These are phyloP conservation scores for Drosophila suzukii DNA, from an alignment of 1,140 invertebrate genomes.

Conservation along the genomic window DNA sequence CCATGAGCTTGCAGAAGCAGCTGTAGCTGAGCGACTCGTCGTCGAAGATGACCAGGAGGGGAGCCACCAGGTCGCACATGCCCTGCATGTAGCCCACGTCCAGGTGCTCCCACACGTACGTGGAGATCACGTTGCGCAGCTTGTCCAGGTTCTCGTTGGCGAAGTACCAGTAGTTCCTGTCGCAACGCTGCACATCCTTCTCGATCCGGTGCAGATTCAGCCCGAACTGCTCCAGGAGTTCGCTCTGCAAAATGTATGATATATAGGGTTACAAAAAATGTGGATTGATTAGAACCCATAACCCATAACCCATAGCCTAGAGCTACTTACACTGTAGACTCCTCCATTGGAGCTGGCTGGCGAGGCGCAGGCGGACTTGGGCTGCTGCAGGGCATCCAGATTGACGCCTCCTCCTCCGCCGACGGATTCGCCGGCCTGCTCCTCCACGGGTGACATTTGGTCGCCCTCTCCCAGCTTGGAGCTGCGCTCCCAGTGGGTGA, in stretches of 20 bases:
- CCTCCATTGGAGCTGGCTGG: slow-evolving; percentile 94
- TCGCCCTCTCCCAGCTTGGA: slow-evolving; percentile 53
- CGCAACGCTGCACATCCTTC: slow-evolving; percentile 97
- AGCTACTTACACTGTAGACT: slow-evolving; percentile 90
- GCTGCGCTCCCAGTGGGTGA: slow-evolving; percentile 84
- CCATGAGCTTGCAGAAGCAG: slow-evolving; percentile 96
- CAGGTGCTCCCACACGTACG: slow-evolving; percentile 97
- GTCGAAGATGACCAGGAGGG: slow-evolving; percentile 95
- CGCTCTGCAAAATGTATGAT: slow-evolving; percentile 86
- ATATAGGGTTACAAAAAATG: too few relatives aligned
- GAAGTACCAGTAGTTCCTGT: slow-evolving; percentile 97
- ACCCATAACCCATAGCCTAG: not conserved
- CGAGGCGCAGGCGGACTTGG: slow-evolving; percentile 88
- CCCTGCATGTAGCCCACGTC: slow-evolving; percentile 96
- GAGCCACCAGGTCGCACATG: slow-evolving; percentile 98
- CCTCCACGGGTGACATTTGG: slow-evolving; percentile 77
- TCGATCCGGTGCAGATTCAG: slow-evolving; percentile 97
- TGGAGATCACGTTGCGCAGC: slow-evolving; percentile 98
- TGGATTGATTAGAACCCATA: too few relatives aligned
- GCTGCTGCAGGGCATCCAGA: slow-evolving; percentile 83
- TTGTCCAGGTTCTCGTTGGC: slow-evolving; percentile 95
- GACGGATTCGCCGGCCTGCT: slow-evolving; percentile 14
- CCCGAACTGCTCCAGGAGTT: slow-evolving; percentile 94
- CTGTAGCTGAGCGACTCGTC: slow-evolving; percentile 96
- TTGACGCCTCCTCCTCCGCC: slow-evolving; percentile 24